Base-by-base conservation (phyloP, 1,140 invertebrate genomes). In the Cataglyphis hispanica region DNA sequence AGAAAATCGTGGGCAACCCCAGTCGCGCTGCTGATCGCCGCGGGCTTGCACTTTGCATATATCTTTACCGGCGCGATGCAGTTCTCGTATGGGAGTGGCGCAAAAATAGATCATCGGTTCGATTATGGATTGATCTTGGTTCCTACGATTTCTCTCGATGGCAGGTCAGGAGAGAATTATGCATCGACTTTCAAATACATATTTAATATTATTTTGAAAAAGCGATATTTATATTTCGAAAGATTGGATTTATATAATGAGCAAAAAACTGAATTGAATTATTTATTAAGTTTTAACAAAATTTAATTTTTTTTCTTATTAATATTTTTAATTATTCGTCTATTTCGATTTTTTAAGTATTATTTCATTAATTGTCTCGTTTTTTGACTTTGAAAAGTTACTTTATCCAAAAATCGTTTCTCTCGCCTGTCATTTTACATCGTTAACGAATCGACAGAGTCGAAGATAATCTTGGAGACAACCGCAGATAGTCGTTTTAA, bases 11-110 rank as follows among this genome's bases (percentile, higher is more conserved):
- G n/a, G 63, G 66, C 81, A 76, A 40, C 70, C 43, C 43, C 75
- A 31, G 37, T 53, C 63, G 53, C 75, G 69, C 80, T 77, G 67
- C 61, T 58, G 67, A 86, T 84, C 43, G 78, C 89, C 78, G 56
- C 43, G 77, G 80, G 85, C 75, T 40, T 22, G 53, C 84, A 43
- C 56, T 67, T 63, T 78, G 40, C 46, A 31, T 46, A 34, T n/a
- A 43, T 60, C 78, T 72, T 69, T 72, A 46, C 10, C 19, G 11
- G 66, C 66, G 31, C 75, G 5, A 63, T 37, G 76, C 64, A 40
- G n/a, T 61, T 72, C 78, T 72, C 53, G 37, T 25, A 43, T 70
- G 31, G 37, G 72, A 58, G 40, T 61, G 78, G 60, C 56, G 67
- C 46, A 83, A 50, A 50, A 83, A 74, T 74, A 37, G 78, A 81